Evolutionary conservation across 2,113 vertebrate species (phyloP), one percentile per base, ranked within the genome.

Genomic region (Dipodomys merriami): DNA sequence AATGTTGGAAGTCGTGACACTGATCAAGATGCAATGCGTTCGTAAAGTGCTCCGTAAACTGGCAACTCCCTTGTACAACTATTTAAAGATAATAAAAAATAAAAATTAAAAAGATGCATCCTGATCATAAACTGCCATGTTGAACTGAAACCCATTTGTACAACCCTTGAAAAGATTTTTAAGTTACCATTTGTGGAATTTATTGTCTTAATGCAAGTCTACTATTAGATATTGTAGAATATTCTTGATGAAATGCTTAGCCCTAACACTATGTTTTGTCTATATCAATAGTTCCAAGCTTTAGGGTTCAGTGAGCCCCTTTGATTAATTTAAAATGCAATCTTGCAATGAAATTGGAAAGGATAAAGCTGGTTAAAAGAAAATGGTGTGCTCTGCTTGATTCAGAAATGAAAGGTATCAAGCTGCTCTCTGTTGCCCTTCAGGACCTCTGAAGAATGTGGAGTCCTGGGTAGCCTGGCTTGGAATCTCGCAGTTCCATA

Each of bases 321-420:
- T 88, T 90, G 44, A 62, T 73, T 65, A 60, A 84, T 44, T 91
- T 67, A 74, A 88, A 83, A 78, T 57, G 18, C 2, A 83, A 88
- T 44, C 16, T 39, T 27, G 44, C 67, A 67, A 74, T 78, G 46
- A 93, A 94, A 83, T 79, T 5, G 16, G 53, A 64, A 92, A 93
- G 78, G 10, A 92, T n/a, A 93, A 82, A 93, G 78, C 46, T 84
- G 2, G 68, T n/a, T 4, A 69, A 77, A 22, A 49, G 3, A 69
- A 80, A 27, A 49, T 20, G 15, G 0, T 67, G n/a, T 92, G 15
- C 29, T 94, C 30, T 71, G 22, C 15, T 57, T 46, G 22, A 72
- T 6, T 68, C 67, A n/a, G 2, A 27, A 77, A 18, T n/a, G 19
- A 82, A 39, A 90, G 10, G 2, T 39, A 9, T 27, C 2, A 60